Evolutionary conservation across 2,113 vertebrate species (phyloP), one percentile per base, ranked within the genome.

Genomic region (Xiphias gladius): DNA sequence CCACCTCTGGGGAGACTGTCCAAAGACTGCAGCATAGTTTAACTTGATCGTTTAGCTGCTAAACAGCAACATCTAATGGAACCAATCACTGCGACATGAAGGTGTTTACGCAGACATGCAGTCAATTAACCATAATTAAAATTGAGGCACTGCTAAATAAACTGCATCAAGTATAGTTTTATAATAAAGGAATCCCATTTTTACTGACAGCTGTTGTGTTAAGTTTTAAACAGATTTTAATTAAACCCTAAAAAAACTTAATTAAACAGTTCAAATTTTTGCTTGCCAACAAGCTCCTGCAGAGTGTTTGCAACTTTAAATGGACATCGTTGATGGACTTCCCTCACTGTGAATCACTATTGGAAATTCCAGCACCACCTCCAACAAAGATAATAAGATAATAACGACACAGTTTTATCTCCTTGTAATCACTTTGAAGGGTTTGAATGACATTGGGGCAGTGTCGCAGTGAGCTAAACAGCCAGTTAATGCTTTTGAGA

Each of bases 401-500:
- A 89, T 89, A 86, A 86, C 37, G 5, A 28, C 63, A 58, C 12
- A 26, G 48, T 89, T 90, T 86, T 83, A 86, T 89, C 76, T 71
- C 80, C 71, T 81, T 80, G 82, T 86, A 80, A 89, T 92, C 82
- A 88, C 80, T 91, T 91, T 85, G 67, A 90, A 87, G 75, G 70
- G 65, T 83, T 87, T 85, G 69, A 89, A 90, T 88, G 88, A 89
- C 87, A 90, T 87, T 87, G 82, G 82, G 82, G 74, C 83, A 76
- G 82, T 87, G 85, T 90, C 57, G 13, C 68, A 79, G 77, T 14
- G 55, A 84, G 83, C 80, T 86, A 77, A 88, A 86, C 71, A 86
- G 85, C 66, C 75, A 89, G 68, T 89, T 91, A 80, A 91, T 89
- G 80, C 89, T 86, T 92, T 79, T 87, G 76, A 86, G 89, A 94